A percentile compares a stretch with the other conserved stretches of the same genome.
Conservation (phyloP, 2,888 invertebrate genomes). For the Spodoptera exigua region DNA sequence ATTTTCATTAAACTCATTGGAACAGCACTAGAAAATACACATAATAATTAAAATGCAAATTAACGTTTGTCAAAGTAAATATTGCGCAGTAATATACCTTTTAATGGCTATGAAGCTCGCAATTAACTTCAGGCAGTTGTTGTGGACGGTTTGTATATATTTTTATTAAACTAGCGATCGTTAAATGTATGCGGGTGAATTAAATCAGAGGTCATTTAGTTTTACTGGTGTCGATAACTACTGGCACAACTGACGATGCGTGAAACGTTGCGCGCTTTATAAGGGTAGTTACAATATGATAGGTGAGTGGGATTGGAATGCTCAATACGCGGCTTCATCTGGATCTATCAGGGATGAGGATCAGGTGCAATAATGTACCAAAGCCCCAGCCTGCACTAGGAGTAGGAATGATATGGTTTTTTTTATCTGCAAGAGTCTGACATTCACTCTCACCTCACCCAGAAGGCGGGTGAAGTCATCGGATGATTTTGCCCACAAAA, state of each 20-base stretch:
- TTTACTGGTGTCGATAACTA: constrained; percentile 77
- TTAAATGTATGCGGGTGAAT: constrained; percentile 69
- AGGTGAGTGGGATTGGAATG: neutral
- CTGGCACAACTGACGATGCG: constrained; percentile 55
- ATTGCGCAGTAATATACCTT: constrained; percentile 51
- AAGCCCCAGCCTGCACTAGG: too few relatives aligned
- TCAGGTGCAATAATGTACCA: too few relatives aligned
- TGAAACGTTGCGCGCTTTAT: constrained; percentile 46
- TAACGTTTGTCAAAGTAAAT: constrained; percentile 56
- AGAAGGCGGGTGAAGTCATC: too few relatives aligned
- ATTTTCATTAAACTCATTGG: constrained; percentile 30
- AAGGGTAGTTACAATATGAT: constrained; percentile 4
- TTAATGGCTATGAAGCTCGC: constrained; percentile 61
- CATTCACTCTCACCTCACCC: too few relatives aligned
- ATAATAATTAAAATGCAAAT: constrained; percentile 57
- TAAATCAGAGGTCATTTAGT: constrained; percentile 77
- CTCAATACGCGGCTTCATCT: too few relatives aligned
- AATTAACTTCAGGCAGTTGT: constrained; percentile 56
- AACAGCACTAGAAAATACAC: constrained; percentile 28
- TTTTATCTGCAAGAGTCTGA: too few relatives aligned
- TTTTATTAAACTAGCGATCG: constrained; percentile 67
- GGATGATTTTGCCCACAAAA: too few relatives aligned
- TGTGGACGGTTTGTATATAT: constrained; percentile 49
- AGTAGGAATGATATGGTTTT: too few relatives aligned
- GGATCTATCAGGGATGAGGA: too few relatives aligned